phyloP scores from a whole-genome alignment of 2,113 vertebrate genomes.

The Nothoprocta perdicaria region DNA sequence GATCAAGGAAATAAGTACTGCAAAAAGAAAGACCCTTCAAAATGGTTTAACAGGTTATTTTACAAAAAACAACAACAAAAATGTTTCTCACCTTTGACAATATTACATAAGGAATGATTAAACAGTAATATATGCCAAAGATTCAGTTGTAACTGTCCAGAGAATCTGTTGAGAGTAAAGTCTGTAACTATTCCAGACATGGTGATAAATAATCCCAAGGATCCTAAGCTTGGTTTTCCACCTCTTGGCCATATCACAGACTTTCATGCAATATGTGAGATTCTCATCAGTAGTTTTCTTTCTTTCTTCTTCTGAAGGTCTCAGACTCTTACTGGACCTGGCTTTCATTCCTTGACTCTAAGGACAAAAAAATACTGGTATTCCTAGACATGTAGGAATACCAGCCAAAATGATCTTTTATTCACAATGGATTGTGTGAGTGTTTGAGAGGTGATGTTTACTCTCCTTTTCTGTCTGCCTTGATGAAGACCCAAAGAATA shows the following conservation, averaged over 20 bases:
- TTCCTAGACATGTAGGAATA: not conserved
- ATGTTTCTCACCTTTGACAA: not conserved
- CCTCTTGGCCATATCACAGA: not conserved
- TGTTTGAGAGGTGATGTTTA: not conserved
- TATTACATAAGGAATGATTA: not conserved
- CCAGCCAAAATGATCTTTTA: not conserved
- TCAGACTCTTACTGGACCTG: not conserved
- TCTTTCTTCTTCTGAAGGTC: not conserved
- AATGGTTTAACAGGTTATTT: not conserved
- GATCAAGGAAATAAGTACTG: not conserved
- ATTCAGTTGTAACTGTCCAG: not conserved
- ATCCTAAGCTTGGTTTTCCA: fast-evolving
- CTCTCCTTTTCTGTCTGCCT: not conserved
- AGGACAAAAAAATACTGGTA: not conserved
- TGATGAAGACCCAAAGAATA: not conserved
- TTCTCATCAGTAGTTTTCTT: not conserved
- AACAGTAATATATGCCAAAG: not conserved
- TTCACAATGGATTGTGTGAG: not conserved
- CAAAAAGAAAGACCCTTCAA: not conserved
- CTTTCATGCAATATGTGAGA: fast-evolving
- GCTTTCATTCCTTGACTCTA: not conserved
- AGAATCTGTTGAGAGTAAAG: not conserved
- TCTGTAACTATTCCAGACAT: not conserved
- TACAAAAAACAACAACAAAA: too few species aligned
- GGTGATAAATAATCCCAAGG: not conserved